These are phyloP conservation scores for Harpegnathos saltator DNA, from an alignment of 1,140 invertebrate genomes.

Conservation along the genomic window DNA sequence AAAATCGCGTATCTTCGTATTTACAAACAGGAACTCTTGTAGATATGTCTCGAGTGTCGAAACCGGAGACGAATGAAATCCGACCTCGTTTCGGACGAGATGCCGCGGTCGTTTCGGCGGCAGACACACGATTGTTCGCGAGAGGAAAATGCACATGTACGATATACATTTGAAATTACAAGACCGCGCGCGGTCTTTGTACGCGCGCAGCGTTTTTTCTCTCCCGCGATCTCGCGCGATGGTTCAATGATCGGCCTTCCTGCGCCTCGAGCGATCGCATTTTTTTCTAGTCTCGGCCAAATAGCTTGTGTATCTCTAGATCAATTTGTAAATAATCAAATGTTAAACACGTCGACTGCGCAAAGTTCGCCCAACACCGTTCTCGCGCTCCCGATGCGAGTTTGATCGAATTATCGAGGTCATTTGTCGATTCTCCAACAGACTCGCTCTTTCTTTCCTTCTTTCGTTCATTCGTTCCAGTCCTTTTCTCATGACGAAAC, in stretches of 20 bases:
- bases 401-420: constrained; percentile 7
- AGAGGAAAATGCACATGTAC: neutral
- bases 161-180: neutral
- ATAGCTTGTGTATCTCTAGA: constrained; percentile 69
- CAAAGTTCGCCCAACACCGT: constrained; percentile 25
- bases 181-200: neutral
- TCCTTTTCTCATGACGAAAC: constrained; percentile 14
- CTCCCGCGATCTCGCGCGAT: neutral
- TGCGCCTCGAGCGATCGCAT: constrained; percentile 69
- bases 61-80: neutral
- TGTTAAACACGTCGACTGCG: constrained; percentile 39
- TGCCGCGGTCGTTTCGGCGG: neutral
- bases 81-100: neutral
- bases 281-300: constrained; percentile 71
- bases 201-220: neutral
- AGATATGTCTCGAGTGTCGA: neutral
- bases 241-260: constrained; percentile 37
- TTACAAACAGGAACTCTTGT: constrained; percentile 12
- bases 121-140: neutral
- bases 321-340: constrained; percentile 71
- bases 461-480: too few relatives aligned
- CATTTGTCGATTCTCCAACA: neutral
- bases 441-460: neutral
- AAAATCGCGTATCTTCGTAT: constrained; percentile 21
- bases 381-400: constrained; percentile 38